Percentiles rank a stretch among this genome's conserved stretches.
phyloP scores from a whole-genome alignment of 1,140 invertebrate genomes.

The Microvelia longipes region DNA sequence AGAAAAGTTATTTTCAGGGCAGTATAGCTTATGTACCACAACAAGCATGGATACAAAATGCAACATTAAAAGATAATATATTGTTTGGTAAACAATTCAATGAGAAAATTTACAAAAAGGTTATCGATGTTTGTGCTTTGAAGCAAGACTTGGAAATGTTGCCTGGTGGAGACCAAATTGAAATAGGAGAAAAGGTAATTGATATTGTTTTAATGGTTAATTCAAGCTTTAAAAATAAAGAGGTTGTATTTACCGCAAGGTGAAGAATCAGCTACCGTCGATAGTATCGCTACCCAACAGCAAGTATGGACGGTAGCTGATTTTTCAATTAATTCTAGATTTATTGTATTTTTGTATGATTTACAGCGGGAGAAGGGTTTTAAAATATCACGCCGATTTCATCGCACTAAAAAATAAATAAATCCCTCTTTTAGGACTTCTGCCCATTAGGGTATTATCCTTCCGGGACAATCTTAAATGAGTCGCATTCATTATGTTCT shows the following conservation, averaged over 20 bases:
- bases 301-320: no score
- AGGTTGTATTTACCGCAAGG: no score
- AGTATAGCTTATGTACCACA: slow-evolving; percentile 36
- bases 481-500: no score
- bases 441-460: no score
- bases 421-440: no score
- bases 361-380: no score
- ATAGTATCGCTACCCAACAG: no score
- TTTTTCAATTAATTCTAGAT: no score
- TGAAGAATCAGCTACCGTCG: neutral
- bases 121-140: slow-evolving; percentile 36
- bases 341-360: no score
- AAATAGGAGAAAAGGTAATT: slow-evolving; percentile 36
- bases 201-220: neutral
- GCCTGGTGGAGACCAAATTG: slow-evolving; percentile 35
- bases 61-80: slow-evolving; percentile 36
- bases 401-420: no score
- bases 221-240: neutral
- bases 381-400: no score
- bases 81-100: slow-evolving; percentile 33
- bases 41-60: slow-evolving; percentile 40
- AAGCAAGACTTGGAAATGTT: slow-evolving; percentile 34
- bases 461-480: no score
- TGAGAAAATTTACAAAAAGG: slow-evolving; percentile 33
- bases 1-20: neutral